Evolutionary conservation across 1,140 invertebrate genomes (phyloP), one percentile per base, ranked within the genome.

Genomic region (Drosophila cardini): DNA sequence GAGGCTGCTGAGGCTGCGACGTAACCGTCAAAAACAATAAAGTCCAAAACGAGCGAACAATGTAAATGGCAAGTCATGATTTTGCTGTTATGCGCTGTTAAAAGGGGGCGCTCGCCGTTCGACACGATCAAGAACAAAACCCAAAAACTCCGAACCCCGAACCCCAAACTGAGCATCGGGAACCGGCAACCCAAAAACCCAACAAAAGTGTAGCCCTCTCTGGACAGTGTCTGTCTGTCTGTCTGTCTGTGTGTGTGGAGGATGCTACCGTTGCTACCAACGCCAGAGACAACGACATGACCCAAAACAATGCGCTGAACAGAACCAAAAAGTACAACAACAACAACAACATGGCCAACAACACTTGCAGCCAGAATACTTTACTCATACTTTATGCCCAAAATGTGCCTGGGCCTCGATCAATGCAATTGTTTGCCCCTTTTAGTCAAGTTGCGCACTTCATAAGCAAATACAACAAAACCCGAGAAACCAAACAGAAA

Each of bases 21-120:
- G 72, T 65, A 76, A 76, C 78, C 83, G 89, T 91, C 89, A 91
- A 91, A 89, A 91, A 91, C 90, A 91, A 91, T 91, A 90, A 91
- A 91, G 74, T 87, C 82, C 90, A 91, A 90, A 91, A 91, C 85
- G 81, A 90, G 84, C 78, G 80, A 91, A 87, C 90, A 91, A 90
- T 91, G 83, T 91, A 91, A 90, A 91, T 90, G 86, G 86, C 87
- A 90, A 91, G 90, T 91, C 90, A 91, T 91, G 90, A 91, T 90
- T 91, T 91, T 86, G 90, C 80, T 91, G 89, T 91, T 91, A 90
- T 89, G 80, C 81, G 89, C 90, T 90, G 90, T 91, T 91, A 91
- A 90, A 91, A 91, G 84, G 90, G 90, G 90, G 90, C 90, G 90
- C 90, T 91, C 90, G 80, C 86, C 86, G 90, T 86, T 85, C 90